phyloP scores from a whole-genome alignment of 2,888 invertebrate species.

The Xestia ashworthii region DNA sequence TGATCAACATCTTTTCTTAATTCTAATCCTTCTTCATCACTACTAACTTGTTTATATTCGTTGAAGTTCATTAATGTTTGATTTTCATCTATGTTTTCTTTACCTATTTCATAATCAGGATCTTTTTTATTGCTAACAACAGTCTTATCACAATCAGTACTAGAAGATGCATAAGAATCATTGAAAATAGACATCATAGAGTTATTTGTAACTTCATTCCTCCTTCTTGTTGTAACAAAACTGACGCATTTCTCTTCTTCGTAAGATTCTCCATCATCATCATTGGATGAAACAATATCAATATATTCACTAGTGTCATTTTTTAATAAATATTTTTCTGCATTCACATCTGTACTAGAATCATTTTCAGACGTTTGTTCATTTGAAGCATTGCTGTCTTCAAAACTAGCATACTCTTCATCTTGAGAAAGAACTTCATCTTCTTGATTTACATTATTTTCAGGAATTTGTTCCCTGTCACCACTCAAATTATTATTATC shows the following conservation, averaged over 20 bases:
- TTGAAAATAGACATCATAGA: slow-evolving; percentile 77
- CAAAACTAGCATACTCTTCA: slow-evolving; percentile 57
- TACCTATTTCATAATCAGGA: slow-evolving; percentile 11
- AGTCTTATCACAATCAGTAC: slow-evolving; percentile 78
- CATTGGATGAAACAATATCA: slow-evolving; percentile 57
- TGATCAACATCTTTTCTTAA: slow-evolving; percentile 33
- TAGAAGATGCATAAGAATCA: slow-evolving; percentile 75
- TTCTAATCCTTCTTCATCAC: slow-evolving; percentile 29
- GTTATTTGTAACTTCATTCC: slow-evolving; percentile 77
- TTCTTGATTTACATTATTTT: slow-evolving; percentile 13
- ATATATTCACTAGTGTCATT: slow-evolving; percentile 61
- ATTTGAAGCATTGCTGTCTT: slow-evolving; percentile 47
- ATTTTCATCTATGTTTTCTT: slow-evolving; percentile 29
- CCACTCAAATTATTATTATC: background rate
- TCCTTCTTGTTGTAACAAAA: slow-evolving; percentile 86
- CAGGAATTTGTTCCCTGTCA: background rate
- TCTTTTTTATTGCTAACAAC: slow-evolving; percentile 69
- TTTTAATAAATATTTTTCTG: slow-evolving; percentile 51
- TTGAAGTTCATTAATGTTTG: slow-evolving; percentile 32
- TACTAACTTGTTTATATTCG: slow-evolving; percentile 18
- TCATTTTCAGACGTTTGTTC: slow-evolving; percentile 45
- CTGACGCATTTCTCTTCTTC: slow-evolving; percentile 75
- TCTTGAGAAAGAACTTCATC: slow-evolving; percentile 39
- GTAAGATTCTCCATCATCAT: slow-evolving; percentile 56
- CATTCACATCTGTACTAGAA: slow-evolving; percentile 50